phyloP scores from a whole-genome alignment of 1,140 invertebrate genomes.

The Drepana arcuata region DNA sequence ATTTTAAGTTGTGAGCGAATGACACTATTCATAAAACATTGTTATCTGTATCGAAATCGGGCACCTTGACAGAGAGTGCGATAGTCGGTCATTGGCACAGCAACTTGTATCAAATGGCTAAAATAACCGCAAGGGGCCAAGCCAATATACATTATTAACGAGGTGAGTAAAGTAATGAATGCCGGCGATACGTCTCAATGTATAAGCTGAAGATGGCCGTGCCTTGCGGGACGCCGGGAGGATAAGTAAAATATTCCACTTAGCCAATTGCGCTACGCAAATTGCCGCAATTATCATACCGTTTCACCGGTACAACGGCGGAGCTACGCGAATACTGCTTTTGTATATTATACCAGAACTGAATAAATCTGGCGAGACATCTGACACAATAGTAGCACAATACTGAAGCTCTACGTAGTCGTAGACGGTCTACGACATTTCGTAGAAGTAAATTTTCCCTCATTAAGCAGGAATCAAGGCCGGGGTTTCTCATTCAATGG shows the following conservation, averaged over 20 bases:
- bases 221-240: constrained; percentile 30
- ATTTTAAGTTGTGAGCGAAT: too few relatives aligned
- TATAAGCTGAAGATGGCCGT: constrained; percentile 41
- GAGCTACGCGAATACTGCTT: constrained; percentile 3
- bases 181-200: constrained; percentile 42
- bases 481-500: constrained; percentile 16
- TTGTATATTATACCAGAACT: not conserved
- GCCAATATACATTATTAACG: constrained; percentile 15
- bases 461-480: constrained; percentile 22
- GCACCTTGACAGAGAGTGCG: constrained; percentile 32
- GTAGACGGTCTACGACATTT: constrained; percentile 8
- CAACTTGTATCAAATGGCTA: too few relatives aligned
- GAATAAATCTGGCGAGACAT: too few relatives aligned
- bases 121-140: constrained; percentile 3
- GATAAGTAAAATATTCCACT: constrained; percentile 60
- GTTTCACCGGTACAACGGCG: constrained; percentile 14
- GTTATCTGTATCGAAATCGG: constrained; percentile 33
- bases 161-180: constrained; percentile 33
- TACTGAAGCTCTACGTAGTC: too few relatives aligned
- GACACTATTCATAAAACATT: too few relatives aligned
- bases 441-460: constrained; percentile 16
- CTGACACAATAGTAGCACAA: too few relatives aligned
- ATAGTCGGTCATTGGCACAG: too few relatives aligned
- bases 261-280: constrained; percentile 42
- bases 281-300: constrained; percentile 45